Conservation (phyloP, 64 coral and sea anemone genomes). For the Acropora yongei region DNA sequence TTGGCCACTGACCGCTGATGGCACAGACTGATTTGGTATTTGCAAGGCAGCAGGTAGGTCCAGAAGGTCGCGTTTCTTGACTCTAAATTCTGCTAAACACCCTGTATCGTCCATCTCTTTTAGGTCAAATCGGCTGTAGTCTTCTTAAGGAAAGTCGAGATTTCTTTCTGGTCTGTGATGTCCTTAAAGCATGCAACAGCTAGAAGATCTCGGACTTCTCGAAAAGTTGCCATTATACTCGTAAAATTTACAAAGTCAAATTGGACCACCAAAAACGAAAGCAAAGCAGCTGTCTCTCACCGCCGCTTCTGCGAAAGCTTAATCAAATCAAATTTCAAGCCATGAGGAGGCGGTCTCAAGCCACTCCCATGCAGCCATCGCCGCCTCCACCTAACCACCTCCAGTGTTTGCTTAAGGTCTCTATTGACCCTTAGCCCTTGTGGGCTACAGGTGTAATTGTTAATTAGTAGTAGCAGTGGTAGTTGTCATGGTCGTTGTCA, state of each 20-base stretch:
- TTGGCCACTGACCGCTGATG: neutral
- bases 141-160: slow-evolving; percentile 13
- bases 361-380: slow-evolving; percentile 3
- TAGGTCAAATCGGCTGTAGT: slow-evolving; percentile 11
- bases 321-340: neutral
- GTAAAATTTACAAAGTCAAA: slow-evolving; percentile 24
- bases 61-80: slow-evolving; percentile 31
- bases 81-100: slow-evolving; percentile 4
- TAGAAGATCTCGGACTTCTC: slow-evolving; percentile 21
- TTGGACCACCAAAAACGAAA: slow-evolving; percentile 18
- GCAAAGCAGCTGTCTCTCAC: neutral
- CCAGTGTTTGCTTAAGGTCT: slow-evolving; percentile 35
- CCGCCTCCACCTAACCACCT: slow-evolving; percentile 31
- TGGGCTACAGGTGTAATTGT: no score
- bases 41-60: neutral
- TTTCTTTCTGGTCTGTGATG: slow-evolving; percentile 17
- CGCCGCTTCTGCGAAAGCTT: neutral
- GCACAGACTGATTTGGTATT: no score
- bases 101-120: slow-evolving; percentile 6
- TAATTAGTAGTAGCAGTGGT: no score
- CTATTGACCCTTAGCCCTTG: neutral
- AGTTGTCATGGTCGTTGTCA: no score
- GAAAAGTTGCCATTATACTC: slow-evolving; percentile 35
- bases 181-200: slow-evolving; percentile 26
- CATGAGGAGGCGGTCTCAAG: slow-evolving; percentile 25